Evolutionary conservation across 2,888 invertebrate genomes (phyloP).

Genomic region (Lasius fuliginosus): DNA sequence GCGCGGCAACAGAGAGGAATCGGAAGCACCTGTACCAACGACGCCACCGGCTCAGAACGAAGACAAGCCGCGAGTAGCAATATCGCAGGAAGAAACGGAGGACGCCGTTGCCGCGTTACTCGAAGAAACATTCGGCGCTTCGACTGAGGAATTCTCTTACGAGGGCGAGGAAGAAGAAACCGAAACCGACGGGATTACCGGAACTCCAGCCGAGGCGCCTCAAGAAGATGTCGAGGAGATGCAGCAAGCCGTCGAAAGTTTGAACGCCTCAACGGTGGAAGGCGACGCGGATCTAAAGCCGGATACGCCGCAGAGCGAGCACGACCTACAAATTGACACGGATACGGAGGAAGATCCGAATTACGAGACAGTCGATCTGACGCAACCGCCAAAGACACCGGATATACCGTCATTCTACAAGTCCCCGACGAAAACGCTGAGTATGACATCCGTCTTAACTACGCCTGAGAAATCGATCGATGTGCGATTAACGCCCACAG

Average conservation of each 20-base stretch:
- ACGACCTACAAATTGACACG: slow-evolving; percentile 94
- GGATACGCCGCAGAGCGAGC: slow-evolving; percentile 94
- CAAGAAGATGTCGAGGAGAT: slow-evolving; percentile 94
- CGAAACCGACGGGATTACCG: slow-evolving; percentile 82
- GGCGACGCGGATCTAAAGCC: slow-evolving; percentile 89
- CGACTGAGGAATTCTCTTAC: slow-evolving; percentile 85
- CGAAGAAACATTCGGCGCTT: slow-evolving; percentile 94
- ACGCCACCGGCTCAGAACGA: slow-evolving; percentile 89
- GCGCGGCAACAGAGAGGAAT: slow-evolving; percentile 78
- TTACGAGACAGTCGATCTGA: slow-evolving; percentile 87
- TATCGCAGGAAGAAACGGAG: slow-evolving; percentile 97
- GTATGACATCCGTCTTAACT: slow-evolving; percentile 57
- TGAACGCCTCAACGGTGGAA: slow-evolving; percentile 89
- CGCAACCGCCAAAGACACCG: slow-evolving; percentile 88
- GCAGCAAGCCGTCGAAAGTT: slow-evolving; percentile 93
- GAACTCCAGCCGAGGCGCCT: slow-evolving; percentile 88
- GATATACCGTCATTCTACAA: slow-evolving; percentile 88
- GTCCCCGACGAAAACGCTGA: slow-evolving; percentile 83
- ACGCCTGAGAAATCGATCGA: slow-evolving; percentile 76
- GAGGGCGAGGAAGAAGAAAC: slow-evolving; percentile 87
- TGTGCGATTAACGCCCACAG: slow-evolving; percentile 68
- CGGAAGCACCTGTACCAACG: slow-evolving; percentile 85
- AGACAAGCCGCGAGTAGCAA: slow-evolving; percentile 93
- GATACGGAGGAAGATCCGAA: slow-evolving; percentile 91
- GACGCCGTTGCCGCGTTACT: slow-evolving; percentile 96